phyloP scores from a whole-genome alignment of 2,113 vertebrate species.

The Colinus virginianus region DNA sequence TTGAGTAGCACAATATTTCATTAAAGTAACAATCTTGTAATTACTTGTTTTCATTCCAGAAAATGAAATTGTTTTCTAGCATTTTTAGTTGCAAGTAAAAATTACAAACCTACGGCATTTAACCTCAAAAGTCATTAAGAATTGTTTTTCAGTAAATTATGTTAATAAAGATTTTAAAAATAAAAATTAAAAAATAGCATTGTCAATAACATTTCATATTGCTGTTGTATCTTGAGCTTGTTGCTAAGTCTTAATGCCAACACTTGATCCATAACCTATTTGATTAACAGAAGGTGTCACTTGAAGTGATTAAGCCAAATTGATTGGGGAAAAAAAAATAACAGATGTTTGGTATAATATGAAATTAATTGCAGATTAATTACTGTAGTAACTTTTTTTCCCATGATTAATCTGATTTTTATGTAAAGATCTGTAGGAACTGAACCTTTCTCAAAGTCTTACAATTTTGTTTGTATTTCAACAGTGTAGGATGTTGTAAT shows the following conservation, averaged over 20 bases:
- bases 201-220: not conserved
- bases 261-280: conserved; percentile 13
- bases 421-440: not conserved
- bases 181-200: not conserved
- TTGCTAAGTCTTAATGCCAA: conserved; percentile 1
- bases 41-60: not conserved
- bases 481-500: not conserved
- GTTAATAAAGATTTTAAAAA: not conserved
- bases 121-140: not conserved
- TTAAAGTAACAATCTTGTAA: not conserved
- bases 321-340: not conserved
- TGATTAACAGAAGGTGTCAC: conserved; percentile 35
- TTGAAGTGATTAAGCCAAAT: conserved; percentile 39
- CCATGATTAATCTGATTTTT: not conserved
- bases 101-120: not conserved
- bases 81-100: conserved; percentile 1
- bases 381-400: not conserved
- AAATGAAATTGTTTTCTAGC: not conserved
- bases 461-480: not conserved
- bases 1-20: not conserved
- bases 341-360: conserved; percentile 30
- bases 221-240: not conserved
- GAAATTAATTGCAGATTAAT: conserved; percentile 1
- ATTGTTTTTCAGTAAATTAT: not conserved
- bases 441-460: not conserved